Conservation (phyloP, 92 coral and sea anemone species). For the Parazoanthus darwini region DNA sequence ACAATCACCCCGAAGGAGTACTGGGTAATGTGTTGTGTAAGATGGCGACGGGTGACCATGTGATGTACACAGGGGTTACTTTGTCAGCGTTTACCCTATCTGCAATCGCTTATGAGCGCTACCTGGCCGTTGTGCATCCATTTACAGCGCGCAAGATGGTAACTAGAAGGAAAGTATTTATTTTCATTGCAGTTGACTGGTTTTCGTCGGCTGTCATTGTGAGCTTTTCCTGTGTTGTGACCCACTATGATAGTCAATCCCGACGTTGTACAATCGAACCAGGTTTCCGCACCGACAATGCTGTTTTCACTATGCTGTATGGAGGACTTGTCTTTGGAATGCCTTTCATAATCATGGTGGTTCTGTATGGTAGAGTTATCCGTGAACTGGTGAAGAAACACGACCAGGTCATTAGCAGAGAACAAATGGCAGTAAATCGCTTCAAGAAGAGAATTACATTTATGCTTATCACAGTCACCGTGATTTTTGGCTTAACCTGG, state of each 20-base stretch:
- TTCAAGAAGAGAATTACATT: slow-evolving; percentile 10
- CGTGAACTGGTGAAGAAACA: slow-evolving; percentile 1
- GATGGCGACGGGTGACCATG: slow-evolving; percentile 49
- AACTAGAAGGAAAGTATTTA: neutral
- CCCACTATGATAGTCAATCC: neutral
- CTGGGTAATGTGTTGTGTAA: slow-evolving; percentile 43
- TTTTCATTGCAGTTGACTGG: slow-evolving; percentile 38
- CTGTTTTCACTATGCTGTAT: neutral
- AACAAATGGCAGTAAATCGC: neutral
- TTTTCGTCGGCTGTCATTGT: slow-evolving; percentile 15
- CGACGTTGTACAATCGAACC: neutral
- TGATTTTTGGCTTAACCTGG: slow-evolving; percentile 6
- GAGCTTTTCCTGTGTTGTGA: neutral
- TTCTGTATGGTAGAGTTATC: slow-evolving; percentile 2
- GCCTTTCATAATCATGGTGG: neutral
- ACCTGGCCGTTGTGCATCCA: slow-evolving; percentile 46
- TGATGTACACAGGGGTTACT: slow-evolving; percentile 43
- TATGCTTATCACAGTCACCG: slow-evolving; percentile 3
- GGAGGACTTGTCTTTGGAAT: neutral
- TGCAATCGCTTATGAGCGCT: slow-evolving; percentile 52
- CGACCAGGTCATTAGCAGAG: neutral
- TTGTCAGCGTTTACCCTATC: slow-evolving; percentile 39
- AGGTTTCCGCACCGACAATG: neutral
- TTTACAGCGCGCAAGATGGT: slow-evolving; percentile 7
- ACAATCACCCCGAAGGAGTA: slow-evolving; percentile 46